Percentiles rank a stretch among this genome's conserved stretches.
Conservation (phyloP, 2,797 vertebrate species). For the Vireo griseus region DNA sequence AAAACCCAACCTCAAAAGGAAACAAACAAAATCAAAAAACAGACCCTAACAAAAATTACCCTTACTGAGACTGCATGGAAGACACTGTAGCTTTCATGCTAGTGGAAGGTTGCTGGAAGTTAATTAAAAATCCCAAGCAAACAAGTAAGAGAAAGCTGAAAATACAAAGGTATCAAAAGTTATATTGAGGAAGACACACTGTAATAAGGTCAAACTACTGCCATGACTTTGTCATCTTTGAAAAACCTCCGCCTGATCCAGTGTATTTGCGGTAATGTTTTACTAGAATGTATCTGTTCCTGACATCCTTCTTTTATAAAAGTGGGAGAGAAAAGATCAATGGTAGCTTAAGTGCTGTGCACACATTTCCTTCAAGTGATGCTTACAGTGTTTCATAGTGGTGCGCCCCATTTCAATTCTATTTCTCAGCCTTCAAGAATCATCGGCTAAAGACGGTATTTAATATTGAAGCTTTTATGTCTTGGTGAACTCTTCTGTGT, state of each 20-base stretch:
- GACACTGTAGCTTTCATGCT: background rate
- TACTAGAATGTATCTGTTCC: background rate
- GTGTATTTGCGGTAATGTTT: background rate
- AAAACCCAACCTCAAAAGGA: background rate
- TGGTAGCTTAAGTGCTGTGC: background rate
- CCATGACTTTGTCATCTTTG: background rate
- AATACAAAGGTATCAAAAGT: background rate
- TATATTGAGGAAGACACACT: background rate
- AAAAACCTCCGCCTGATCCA: background rate
- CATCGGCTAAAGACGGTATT: background rate
- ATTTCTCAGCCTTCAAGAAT: background rate
- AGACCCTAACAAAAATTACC: background rate
- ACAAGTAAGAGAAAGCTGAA: background rate
- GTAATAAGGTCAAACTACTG: background rate
- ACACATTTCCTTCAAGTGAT: background rate
- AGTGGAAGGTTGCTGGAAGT: background rate
- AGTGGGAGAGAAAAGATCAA: background rate
- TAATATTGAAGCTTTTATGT: background rate
- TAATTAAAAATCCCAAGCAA: background rate
- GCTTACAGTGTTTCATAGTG: background rate
- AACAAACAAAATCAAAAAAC: background rate
- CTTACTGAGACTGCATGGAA: background rate
- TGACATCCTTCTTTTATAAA: background rate
- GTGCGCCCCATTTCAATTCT: background rate
- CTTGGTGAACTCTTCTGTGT: background rate